These are phyloP conservation scores for Drosophila parabipectinata DNA, from an alignment of 1,140 invertebrate species.

Conservation along the genomic window DNA sequence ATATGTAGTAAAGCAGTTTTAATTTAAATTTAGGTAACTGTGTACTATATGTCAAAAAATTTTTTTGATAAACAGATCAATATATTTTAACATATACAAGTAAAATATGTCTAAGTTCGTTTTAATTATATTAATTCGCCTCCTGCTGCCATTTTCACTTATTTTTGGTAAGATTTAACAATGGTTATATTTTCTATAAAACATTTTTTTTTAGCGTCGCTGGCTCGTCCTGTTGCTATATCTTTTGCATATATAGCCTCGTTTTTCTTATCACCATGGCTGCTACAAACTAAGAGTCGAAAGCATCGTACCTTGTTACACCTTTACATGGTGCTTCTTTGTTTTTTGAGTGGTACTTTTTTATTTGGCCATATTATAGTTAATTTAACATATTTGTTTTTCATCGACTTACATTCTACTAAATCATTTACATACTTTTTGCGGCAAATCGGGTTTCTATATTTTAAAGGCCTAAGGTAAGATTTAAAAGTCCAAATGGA, in stretches of 20 bases:
- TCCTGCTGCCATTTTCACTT: constrained; percentile 39
- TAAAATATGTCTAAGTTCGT: constrained; percentile 33
- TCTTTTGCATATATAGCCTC: constrained; percentile 48
- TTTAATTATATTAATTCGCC: constrained; percentile 31
- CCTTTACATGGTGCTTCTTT: constrained; percentile 23
- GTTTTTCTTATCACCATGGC: constrained; percentile 60
- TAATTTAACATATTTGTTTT: constrained; percentile 32
- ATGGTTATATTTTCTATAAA: neutral
- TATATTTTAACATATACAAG: neutral
- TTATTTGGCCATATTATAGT: constrained; percentile 26
- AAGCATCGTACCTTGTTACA: constrained; percentile 6
- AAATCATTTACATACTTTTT: constrained; percentile 6
- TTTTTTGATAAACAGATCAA: too few relatives aligned
- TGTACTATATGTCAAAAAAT: too few relatives aligned
- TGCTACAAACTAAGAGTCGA: constrained; percentile 28
- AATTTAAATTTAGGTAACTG: too few relatives aligned
- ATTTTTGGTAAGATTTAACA: constrained; percentile 44
- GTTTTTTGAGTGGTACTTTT: constrained; percentile 18
- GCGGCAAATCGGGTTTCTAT: constrained; percentile 50
- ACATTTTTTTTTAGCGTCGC: constrained; percentile 19
- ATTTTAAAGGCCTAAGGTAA: constrained; percentile 48
- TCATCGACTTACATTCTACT: neutral
- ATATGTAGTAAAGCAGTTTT: too few relatives aligned
- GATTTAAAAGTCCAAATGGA: neutral
- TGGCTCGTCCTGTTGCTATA: constrained; percentile 48